Percentiles rank a stretch among this genome's conserved stretches.
Evolutionary conservation across 2,888 invertebrate genomes (phyloP).

Genomic region (Tineola bisselliella): DNA sequence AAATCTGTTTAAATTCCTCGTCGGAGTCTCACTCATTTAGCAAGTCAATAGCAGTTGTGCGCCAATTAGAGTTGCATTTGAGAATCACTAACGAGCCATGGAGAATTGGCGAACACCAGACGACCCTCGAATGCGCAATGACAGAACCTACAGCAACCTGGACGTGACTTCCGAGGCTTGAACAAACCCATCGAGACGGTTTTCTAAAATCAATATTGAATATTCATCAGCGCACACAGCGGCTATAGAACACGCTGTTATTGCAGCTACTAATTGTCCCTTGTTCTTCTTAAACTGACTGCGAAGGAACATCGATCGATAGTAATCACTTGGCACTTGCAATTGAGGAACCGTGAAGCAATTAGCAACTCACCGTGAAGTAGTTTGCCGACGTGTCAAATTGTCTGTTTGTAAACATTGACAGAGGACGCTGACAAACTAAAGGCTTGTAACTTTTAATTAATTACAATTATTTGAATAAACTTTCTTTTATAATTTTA

Average conservation of each 20-base stretch:
- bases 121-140: conserved; percentile 11
- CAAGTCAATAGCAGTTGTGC: conserved; percentile 9
- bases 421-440: not conserved
- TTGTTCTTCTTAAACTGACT: not conserved
- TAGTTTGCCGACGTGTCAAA: conserved; percentile 11
- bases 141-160: not conserved
- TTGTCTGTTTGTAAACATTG: conserved; percentile 8
- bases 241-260: not conserved
- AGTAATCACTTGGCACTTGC: conserved; percentile 6
- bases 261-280: not conserved
- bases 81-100: not conserved
- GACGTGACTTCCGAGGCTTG: not conserved
- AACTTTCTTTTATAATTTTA: no score
- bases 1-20: not conserved
- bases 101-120: not conserved
- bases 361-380: conserved; percentile 14
- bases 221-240: not conserved
- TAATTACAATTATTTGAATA: not conserved
- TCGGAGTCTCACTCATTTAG: conserved; percentile 2
- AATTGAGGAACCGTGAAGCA: not conserved
- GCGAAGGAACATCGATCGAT: conserved; percentile 6
- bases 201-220: conserved; percentile 2
- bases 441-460: not conserved
- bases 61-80: conserved; percentile 6
- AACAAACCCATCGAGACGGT: not conserved